Evolutionary conservation across 2,113 vertebrate species (phyloP), one percentile per base, ranked within the genome.

Genomic region (Semicossyphus pulcher): DNA sequence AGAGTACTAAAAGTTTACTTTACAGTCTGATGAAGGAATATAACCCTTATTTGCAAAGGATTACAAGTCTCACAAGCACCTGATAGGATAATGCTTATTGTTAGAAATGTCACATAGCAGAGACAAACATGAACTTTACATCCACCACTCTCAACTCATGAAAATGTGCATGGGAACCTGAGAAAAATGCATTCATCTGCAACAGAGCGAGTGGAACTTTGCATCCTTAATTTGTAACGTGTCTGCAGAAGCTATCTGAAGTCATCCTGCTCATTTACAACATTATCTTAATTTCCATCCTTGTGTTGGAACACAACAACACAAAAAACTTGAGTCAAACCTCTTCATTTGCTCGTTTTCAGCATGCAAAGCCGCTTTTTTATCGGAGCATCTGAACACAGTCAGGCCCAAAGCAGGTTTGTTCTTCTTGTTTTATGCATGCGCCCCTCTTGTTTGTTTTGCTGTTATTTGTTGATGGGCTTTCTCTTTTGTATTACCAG

Each of bases 401-500:
- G 87, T 90, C 66, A 78, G 63, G 63, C 64, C 73, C 44, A 72
- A 59, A 80, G 73, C 80, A 73, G 56, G 72, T 86, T 85, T 73
- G 56, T 74, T 74, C 54, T 16, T 79, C 61, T 54, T 76, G 25
- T 77, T 78, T 69, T 65, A 56, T 86, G 65, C 69, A 81, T 68
- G 61, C 77, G 62, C 39, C 69, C 57, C 62, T 67, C 74, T 86
- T 88, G 80, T 88, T 88, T 87, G 71, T 86, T 81, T 85, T 85
- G 76, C 62, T 53, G 63, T 84, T 88, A 80, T 90, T 85, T 89
- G 85, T 87, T 86, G 78, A 87, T 84, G 72, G 72, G 59, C 78
- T 83, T 85, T 90, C 74, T 86, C 70, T 83, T 89, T 88, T 88
- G 80, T 89, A 86, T 91, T 88, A 85, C 78, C 62, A 81, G 74